phyloP scores from a whole-genome alignment of 2,888 invertebrate species.

The Dorcus parallelipipedus region DNA sequence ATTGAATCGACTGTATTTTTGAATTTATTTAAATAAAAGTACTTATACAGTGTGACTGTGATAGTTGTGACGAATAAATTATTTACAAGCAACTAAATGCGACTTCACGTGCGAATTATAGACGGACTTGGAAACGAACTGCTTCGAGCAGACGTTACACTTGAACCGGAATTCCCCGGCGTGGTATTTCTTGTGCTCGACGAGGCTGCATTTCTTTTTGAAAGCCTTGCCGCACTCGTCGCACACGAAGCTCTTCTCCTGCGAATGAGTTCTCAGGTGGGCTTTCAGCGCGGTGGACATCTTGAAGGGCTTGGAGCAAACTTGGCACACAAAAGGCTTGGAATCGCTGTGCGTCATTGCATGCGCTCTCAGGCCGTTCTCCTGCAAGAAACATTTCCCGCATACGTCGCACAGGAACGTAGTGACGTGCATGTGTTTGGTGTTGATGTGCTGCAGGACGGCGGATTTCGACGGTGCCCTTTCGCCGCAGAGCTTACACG shows the following conservation, averaged over 20 bases:
- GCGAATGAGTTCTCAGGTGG: conserved; percentile 48
- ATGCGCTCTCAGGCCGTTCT: conserved; percentile 19
- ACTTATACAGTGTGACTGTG: too few relatives aligned
- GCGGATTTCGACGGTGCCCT: conserved; percentile 11
- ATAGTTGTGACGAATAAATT: neutral
- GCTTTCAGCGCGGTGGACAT: conserved; percentile 48
- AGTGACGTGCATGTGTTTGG: conserved; percentile 22
- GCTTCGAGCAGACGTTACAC: conserved; percentile 10
- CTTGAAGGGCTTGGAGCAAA: conserved; percentile 48
- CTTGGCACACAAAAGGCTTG: conserved; percentile 35
- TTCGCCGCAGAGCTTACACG: conserved; percentile 21
- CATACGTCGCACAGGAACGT: conserved; percentile 48
- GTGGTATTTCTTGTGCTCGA: conserved; percentile 17
- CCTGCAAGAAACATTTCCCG: conserved; percentile 50
- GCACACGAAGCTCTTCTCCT: conserved; percentile 44
- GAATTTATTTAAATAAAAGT: too few relatives aligned
- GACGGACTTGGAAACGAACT: conserved; percentile 4
- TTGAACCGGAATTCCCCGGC: conserved; percentile 9
- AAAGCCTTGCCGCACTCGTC: conserved; percentile 50
- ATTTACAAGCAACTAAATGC: neutral
- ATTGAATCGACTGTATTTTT: too few relatives aligned
- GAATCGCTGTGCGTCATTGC: conserved; percentile 19
- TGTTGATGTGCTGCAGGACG: conserved; percentile 23
- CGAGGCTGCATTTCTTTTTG: conserved; percentile 14
- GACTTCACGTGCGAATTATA: conserved; percentile 1